phyloP scores from a whole-genome alignment of 2,888 invertebrate species.

The Blastobasis adustella region DNA sequence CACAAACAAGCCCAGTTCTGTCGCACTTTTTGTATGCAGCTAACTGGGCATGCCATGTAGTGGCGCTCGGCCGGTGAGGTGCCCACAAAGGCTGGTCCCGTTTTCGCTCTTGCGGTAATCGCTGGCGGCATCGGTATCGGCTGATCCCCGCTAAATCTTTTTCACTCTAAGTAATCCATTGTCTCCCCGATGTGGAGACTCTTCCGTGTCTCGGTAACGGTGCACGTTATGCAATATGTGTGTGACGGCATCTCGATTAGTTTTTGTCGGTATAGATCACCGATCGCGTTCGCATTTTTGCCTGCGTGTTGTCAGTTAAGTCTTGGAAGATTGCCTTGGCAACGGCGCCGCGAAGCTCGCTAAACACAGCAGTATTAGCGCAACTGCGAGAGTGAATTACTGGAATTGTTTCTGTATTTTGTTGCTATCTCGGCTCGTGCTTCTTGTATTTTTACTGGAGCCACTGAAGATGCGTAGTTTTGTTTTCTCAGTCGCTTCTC shows the following conservation, averaged over 20 bases:
- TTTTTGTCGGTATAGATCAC: conserved; percentile 31
- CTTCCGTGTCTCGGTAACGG: conserved; percentile 39
- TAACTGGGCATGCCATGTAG: conserved; percentile 34
- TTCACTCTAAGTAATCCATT: conserved; percentile 36
- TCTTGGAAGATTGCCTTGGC: conserved; percentile 22
- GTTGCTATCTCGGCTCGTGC: conserved; percentile 27
- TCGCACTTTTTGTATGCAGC: conserved; percentile 33
- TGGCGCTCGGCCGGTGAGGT: conserved; percentile 26
- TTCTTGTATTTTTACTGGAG: conserved; percentile 27
- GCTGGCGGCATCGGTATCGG: conserved; percentile 34
- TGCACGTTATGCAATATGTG: conserved; percentile 42
- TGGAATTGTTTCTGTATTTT: conserved; percentile 28
- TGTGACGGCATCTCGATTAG: conserved; percentile 33
- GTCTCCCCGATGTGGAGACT: conserved; percentile 36
- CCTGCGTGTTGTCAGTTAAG: conserved; percentile 18
- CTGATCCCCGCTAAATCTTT: conserved; percentile 35
- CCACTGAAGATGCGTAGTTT: conserved; percentile 30
- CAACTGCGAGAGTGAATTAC: conserved; percentile 20
- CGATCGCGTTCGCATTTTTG: conserved; percentile 33
- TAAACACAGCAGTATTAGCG: conserved; percentile 10
- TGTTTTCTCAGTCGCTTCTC: conserved; percentile 30
- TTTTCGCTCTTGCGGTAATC: conserved; percentile 56
- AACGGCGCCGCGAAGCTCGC: conserved; percentile 18
- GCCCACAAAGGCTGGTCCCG: conserved; percentile 51
- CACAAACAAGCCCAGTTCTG: conserved; percentile 27